Base-by-base conservation (phyloP, 2,113 vertebrate genomes). In the Cryptoleucopteryx plumbea region DNA sequence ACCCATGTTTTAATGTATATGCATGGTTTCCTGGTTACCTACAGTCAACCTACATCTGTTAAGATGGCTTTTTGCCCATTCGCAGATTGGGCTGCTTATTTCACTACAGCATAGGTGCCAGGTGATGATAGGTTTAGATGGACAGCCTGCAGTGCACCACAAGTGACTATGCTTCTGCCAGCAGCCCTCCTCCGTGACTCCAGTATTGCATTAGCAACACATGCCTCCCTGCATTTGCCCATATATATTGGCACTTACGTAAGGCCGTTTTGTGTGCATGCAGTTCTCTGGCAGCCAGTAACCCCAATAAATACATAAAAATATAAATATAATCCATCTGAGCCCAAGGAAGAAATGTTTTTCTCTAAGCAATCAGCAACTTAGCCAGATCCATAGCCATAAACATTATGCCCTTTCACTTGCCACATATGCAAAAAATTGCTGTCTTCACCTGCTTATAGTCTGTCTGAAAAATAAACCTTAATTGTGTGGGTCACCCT, bases 41-140 rank as follows among this genome's bases (percentile, higher is more conserved):
- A 94, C 86, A 94, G 78, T 90, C 93, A 93, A 86, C 92, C 97
- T 53, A 53, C 52, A 96, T 97, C 96, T 98, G 98, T 70, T 89
- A 65, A 13, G 21, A 96, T 96, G 97, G 96, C 91, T 93, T 94
- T 90, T 87, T 95, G 95, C 96, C 98, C 67, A 58, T 78, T 83
- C 26, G 71, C 89, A 95, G 96, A 98, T 95, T 96, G 95, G 66
- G 91, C 73, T 90, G 88, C 93, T 93, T 95, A 94, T 93, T 97
- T 96, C 67, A 93, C 84, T 87, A 82, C 56, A 79, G 45, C 84
- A 92, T 68, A 93, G 87, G 73, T 97, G 96, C 96, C 97, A 97
- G 96, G 84, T 95, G 96, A 97, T 94, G 93, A 96, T 93, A 79
- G 92, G 90, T 97, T 95, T 97, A 96, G 95, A 97, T 32, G 89